Conservation (phyloP, 2,797 vertebrate genomes). For the Hybognathus amarus region DNA sequence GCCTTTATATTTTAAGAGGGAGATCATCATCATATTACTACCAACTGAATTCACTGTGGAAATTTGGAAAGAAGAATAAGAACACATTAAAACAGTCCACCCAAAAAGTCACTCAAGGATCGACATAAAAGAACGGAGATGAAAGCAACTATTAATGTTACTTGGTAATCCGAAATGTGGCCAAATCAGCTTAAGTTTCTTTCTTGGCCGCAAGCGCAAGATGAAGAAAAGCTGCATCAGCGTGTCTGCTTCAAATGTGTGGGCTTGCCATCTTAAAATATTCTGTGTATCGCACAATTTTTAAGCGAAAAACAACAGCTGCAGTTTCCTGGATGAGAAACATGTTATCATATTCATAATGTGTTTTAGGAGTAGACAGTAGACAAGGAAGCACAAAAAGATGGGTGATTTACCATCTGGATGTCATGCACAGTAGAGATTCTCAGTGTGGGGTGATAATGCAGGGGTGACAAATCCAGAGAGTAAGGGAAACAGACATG, state of each 20-base stretch:
- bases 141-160: constrained; percentile 39
- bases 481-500: constrained; percentile 28
- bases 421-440: constrained; percentile 24
- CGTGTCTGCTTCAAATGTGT: constrained; percentile 23
- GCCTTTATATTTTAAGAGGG: no score
- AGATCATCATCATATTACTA: no score
- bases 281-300: constrained; percentile 3
- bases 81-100: constrained; percentile 36
- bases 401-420: constrained; percentile 23
- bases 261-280: not conserved
- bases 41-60: not conserved
- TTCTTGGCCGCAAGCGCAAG: constrained; percentile 24
- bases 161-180: constrained; percentile 51
- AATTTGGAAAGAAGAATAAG: not conserved
- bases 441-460: constrained; percentile 16
- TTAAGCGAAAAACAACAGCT: constrained; percentile 25
- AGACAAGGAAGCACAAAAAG: constrained; percentile 22
- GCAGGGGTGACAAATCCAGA: constrained; percentile 16
- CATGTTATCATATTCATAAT: not conserved
- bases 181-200: constrained; percentile 51
- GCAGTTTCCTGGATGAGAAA: not conserved
- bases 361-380: constrained; percentile 3
- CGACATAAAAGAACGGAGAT: constrained; percentile 22
- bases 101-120: constrained; percentile 34
- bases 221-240: constrained; percentile 40